phyloP scores from a whole-genome alignment of 2,888 invertebrate species.

The Heliconius erato region DNA sequence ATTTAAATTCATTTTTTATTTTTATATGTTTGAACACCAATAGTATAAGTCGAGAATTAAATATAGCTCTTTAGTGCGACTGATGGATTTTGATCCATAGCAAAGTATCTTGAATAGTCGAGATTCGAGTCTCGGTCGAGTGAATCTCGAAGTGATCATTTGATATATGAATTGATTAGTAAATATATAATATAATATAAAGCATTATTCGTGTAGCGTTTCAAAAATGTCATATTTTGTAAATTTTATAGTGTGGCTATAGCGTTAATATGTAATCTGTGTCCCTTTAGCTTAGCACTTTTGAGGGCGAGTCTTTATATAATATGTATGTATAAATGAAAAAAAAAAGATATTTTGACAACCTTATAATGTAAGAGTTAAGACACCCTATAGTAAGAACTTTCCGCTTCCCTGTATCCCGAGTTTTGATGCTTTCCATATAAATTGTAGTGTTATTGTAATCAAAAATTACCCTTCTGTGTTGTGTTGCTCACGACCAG shows the following conservation, averaged over 20 bases:
- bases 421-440: slow-evolving; percentile 56
- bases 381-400: slow-evolving; percentile 47
- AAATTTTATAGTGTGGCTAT: slow-evolving; percentile 86
- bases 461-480: slow-evolving; percentile 44
- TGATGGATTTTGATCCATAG: slow-evolving; percentile 46
- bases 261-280: slow-evolving; percentile 79
- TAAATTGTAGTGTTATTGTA: slow-evolving; percentile 47
- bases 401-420: slow-evolving; percentile 52
- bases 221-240: slow-evolving; percentile 86
- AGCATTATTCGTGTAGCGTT: slow-evolving; percentile 83
- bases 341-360: slow-evolving; percentile 56
- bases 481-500: slow-evolving; percentile 52
- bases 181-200: slow-evolving; percentile 63
- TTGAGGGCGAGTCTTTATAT: slow-evolving; percentile 72
- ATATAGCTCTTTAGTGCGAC: slow-evolving; percentile 51
- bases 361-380: slow-evolving; percentile 47
- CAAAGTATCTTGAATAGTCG: slow-evolving; percentile 47
- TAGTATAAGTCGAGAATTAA: slow-evolving; percentile 62
- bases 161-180: slow-evolving; percentile 83
- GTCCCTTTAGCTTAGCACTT: slow-evolving; percentile 83
- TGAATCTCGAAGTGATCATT: slow-evolving; percentile 72
- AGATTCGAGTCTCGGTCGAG: slow-evolving; percentile 51
- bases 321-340: slow-evolving; percentile 62
- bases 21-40: slow-evolving; percentile 58
- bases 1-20: slow-evolving; percentile 44